Evolutionary conservation across 2,113 vertebrate genomes (phyloP), one percentile per base, ranked within the genome.

Genomic region (Erythrolamprus reginae): DNA sequence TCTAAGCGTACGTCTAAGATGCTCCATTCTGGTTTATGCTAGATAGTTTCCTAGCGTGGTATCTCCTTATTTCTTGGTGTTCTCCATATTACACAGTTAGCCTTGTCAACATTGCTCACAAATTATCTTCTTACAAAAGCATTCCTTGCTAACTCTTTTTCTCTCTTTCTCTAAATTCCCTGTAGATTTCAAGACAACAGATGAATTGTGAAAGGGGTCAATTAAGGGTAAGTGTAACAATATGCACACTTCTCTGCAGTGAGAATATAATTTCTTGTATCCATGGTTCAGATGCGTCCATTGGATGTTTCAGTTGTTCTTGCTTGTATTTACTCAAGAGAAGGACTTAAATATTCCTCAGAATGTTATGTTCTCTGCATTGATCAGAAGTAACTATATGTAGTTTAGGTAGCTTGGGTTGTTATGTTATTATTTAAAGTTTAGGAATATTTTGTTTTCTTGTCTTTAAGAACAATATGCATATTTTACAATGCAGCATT

Each of bases 131-230:
- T 86, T 77, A 77, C 70, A 77, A 23, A 28, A 77, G 70, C 33
- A 42, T 21, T 21, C 70, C 70, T 77, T 42, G 17, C 19, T 77
- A 77, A 77, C 7, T 21, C 17, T 77, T 48, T 83, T 23, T 26
- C 2, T 4, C 0, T 0, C 17, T 0, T 5, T 8, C 21, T 86
- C 6, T 61, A 92, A 87, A 93, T 82, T 65, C 89, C 61, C 91
- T 93, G 42, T 93, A 98, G 98, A 96, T 97, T 96, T 96, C 97
- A 94, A 97, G 97, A 93, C 97, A 98, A 95, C 98, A 98, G 97
- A 98, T 98, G 98, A 98, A 96, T 97, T 98, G 97, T 97, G 98
- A 98, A 96, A 96, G 96, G 95, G 97, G 98, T 91, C 97, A 98
- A 88, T 97, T 98, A 95, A 98, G 98, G 98, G 98, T 98, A 97